Conservation (phyloP, 2,113 vertebrate genomes). For the Empidonax traillii region DNA sequence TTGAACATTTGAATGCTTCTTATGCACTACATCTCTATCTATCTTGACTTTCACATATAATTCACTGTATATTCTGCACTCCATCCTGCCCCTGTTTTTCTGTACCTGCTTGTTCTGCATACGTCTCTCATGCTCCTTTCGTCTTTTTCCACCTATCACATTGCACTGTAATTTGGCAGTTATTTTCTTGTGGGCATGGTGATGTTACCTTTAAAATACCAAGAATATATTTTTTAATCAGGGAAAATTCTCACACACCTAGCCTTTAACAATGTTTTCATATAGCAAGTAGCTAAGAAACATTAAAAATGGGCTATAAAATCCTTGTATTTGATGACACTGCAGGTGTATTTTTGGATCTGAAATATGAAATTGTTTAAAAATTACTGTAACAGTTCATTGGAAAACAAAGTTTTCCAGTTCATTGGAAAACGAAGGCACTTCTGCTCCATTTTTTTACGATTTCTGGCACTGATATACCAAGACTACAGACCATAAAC, state of each 20-base stretch:
- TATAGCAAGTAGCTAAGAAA: not conserved
- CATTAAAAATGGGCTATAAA: not conserved
- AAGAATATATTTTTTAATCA: not conserved
- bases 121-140: not conserved
- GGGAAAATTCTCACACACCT: not conserved
- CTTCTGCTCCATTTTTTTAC: not conserved
- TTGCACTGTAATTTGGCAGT: not conserved
- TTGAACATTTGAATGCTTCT: not conserved
- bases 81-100: not conserved
- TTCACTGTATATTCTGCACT: not conserved
- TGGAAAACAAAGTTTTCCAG: not conserved
- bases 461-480: not conserved
- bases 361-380: not conserved
- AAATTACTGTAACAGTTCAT: not conserved
- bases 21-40: not conserved
- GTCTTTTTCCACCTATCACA: not conserved
- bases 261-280: not conserved
- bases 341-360: not conserved
- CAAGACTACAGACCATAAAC: not conserved
- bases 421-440: not conserved
- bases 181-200: not conserved
- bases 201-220: not conserved
- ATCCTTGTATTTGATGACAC: not conserved
- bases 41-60: not conserved
- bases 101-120: not conserved